These are phyloP conservation scores for Ptychobarbus kaznakovi DNA, from an alignment of 2,797 vertebrate genomes.

Conservation along the genomic window DNA sequence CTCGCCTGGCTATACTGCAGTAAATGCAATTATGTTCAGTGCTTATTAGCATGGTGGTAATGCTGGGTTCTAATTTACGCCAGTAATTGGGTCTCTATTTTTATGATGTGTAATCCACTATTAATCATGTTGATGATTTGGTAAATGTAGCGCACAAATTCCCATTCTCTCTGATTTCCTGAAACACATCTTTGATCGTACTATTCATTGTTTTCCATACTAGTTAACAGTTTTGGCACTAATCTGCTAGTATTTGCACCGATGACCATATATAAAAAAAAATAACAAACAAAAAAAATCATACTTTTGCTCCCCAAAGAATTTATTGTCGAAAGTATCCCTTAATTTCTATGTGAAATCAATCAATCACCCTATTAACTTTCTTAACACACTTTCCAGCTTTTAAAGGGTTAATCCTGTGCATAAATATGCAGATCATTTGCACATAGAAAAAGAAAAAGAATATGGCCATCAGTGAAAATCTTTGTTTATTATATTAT, in stretches of 20 bases:
- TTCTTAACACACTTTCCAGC: background rate
- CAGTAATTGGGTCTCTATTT: constrained; percentile 81
- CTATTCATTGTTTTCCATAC: constrained; percentile 62
- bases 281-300: background rate
- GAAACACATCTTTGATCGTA: constrained; percentile 70
- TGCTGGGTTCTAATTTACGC: constrained; percentile 78
- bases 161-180: constrained; percentile 76
- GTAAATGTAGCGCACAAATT: constrained; percentile 79
- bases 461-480: too few relatives aligned
- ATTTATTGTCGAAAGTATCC: background rate
- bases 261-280: constrained; percentile 20
- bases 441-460: background rate
- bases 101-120: constrained; percentile 80
- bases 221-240: constrained; percentile 37
- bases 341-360: background rate
- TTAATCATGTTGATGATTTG: constrained; percentile 82
- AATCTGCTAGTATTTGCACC: constrained; percentile 28
- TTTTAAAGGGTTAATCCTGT: background rate
- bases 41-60: constrained; percentile 83
- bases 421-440: background rate
- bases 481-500: background rate
- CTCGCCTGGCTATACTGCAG: constrained; percentile 74
- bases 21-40: constrained; percentile 74
- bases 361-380: background rate
- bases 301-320: constrained; percentile 23